Percentiles rank a stretch among this genome's conserved stretches.
These are phyloP conservation scores for Morbakka virulenta DNA, from an alignment of 30 jellyfish, hydroid and myxozoan species.

Conservation along the genomic window DNA sequence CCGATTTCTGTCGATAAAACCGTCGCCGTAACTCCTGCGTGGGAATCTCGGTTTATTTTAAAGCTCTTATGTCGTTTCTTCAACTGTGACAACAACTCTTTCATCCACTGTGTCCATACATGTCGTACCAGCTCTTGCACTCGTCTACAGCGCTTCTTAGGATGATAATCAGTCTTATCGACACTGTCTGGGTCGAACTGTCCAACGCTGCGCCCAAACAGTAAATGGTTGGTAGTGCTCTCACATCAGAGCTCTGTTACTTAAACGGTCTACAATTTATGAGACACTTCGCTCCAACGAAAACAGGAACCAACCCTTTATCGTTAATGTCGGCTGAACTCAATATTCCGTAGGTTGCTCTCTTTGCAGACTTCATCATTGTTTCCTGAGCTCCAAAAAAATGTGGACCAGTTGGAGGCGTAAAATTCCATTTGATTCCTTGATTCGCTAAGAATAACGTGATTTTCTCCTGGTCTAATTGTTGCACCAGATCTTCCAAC, in stretches of 20 bases:
- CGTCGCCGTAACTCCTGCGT: background rate
- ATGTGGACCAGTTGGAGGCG: conserved; percentile 50
- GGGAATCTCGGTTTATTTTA: background rate
- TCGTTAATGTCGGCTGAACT: conserved; percentile 15
- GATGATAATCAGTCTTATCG: conserved; percentile 6
- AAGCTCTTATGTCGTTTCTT: background rate
- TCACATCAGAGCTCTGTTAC: conserved; percentile 24
- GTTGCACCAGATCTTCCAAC: no score
- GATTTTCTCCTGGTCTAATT: conserved; percentile 23
- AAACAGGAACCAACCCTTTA: conserved; percentile 40
- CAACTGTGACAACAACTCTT: background rate
- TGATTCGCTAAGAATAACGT: conserved; percentile 14
- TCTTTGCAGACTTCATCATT: conserved; percentile 43
- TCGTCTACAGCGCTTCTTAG: conserved; percentile 9
- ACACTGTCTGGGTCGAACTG: conserved; percentile 21
- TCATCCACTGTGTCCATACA: conserved; percentile 4
- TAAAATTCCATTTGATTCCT: conserved; percentile 60
- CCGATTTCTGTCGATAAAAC: background rate
- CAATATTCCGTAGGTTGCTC: conserved; percentile 32
- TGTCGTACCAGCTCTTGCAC: conserved; percentile 5
- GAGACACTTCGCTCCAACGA: conserved; percentile 40
- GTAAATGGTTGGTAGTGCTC: conserved; percentile 42
- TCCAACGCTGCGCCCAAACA: conserved; percentile 36
- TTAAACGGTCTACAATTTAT: conserved; percentile 41
- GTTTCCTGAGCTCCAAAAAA: conserved; percentile 43